Evolutionary conservation across 2,888 invertebrate species (phyloP), one percentile per base, ranked within the genome.

Genomic region (Chirona hameri): DNA sequence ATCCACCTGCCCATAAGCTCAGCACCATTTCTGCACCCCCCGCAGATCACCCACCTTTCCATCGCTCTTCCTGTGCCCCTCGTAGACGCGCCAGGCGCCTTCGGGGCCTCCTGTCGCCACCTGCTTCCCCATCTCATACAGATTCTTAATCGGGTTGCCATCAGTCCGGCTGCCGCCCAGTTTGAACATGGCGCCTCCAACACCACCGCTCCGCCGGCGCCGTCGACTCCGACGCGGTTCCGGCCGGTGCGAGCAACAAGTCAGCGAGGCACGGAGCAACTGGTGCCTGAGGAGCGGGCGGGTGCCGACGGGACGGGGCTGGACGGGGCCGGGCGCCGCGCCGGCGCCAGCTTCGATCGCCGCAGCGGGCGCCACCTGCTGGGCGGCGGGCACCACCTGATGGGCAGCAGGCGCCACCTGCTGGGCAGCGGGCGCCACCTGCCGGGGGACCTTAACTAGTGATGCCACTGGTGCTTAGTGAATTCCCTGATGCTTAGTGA

Each of bases 1-100:
- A n/a, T n/a, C n/a, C n/a, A n/a, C n/a, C n/a, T n/a, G n/a, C n/a
- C n/a, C n/a, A n/a, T n/a, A n/a, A n/a, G n/a, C 39, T 39, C 39
- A 39, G 39, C 39, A 2, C 39, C 39, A 39, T 39, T 39, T 39
- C 39, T 7, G 4, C 39, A 39, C 39, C 39, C 39, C 39, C 39
- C 39, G 39, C 55, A 52, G 52, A 14, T 9, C 18, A 46, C 91
- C 91, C 88, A 97, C 98, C 94, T 94, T 94, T 86, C 94, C 94
- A 87, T 98, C 97, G 85, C 92, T 93, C 88, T 95, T 96, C 86
- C 95, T 90, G 87, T 92, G 93, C 1, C 95, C 97, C 86, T 97
- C 96, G 88, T 95, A 94, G 85, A 98, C 93, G 87, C 93, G 93
- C 98, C 98, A 98, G 81, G 95, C 92, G 85, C 95, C 91, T 86